A percentile compares a stretch with the other conserved stretches of the same genome.
phyloP scores from a whole-genome alignment of 2,113 vertebrate genomes.

The Vulpes ferrilata region DNA sequence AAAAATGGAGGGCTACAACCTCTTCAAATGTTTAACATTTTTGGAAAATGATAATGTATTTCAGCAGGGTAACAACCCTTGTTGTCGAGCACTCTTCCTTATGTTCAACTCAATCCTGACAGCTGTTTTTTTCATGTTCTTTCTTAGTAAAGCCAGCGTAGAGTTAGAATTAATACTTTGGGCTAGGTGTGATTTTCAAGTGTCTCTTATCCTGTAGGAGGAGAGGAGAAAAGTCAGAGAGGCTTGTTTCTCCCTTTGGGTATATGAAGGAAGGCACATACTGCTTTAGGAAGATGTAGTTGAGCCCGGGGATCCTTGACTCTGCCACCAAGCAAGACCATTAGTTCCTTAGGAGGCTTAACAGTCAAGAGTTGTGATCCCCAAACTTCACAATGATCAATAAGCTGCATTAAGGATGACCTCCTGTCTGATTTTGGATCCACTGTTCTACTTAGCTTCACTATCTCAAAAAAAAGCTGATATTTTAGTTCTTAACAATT shows the following conservation, averaged over 20 bases:
- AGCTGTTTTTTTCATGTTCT: background rate
- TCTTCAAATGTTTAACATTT: slow-evolving; percentile 50
- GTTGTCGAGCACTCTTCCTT: slow-evolving; percentile 37
- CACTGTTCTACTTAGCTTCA: background rate
- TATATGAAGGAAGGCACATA: background rate
- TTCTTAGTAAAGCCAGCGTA: background rate
- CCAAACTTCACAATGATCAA: background rate
- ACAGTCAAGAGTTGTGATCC: background rate
- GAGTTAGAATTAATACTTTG: background rate
- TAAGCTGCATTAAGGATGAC: background rate
- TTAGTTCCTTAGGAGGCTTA: background rate
- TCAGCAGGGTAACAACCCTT: background rate
- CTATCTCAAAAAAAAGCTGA: background rate
- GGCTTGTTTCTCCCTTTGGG: background rate
- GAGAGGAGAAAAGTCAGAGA: background rate
- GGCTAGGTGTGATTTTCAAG: background rate
- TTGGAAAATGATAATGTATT: slow-evolving; percentile 50
- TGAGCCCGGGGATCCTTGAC: background rate
- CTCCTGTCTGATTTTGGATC: background rate
- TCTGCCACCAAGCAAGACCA: background rate
- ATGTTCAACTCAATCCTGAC: background rate
- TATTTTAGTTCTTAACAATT: slow-evolving; percentile 8
- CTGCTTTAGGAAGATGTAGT: background rate
- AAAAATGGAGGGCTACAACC: background rate
- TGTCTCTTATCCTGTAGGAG: background rate